phyloP scores from a whole-genome alignment of 2,888 invertebrate genomes.

The Gymnoscelis rufifasciata region DNA sequence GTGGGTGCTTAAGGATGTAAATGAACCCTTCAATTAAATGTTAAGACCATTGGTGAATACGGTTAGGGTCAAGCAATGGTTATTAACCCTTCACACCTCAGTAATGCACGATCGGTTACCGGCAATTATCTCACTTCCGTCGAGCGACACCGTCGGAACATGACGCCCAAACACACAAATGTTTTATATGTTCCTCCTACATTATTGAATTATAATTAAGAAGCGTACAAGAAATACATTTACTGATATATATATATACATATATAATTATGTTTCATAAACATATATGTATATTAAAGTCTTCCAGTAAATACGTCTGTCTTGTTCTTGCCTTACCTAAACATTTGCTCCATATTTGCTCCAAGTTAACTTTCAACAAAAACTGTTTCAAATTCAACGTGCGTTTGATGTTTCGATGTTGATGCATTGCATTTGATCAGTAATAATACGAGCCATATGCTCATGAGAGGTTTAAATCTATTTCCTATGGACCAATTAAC shows the following conservation, averaged over 20 bases:
- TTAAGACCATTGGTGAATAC: constrained; percentile 38
- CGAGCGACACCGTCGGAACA: constrained; percentile 38
- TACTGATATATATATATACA: no score
- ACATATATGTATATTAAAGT: no score
- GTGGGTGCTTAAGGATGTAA: constrained; percentile 24
- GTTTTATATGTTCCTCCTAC: constrained; percentile 17
- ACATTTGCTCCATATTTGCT: constrained; percentile 5
- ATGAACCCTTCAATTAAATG: constrained; percentile 27
- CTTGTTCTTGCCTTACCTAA: constrained; percentile 9
- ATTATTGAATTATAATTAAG: no score
- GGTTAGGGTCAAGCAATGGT: constrained; percentile 68
- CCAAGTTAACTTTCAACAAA: not conserved
- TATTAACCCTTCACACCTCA: constrained; percentile 75
- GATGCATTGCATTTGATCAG: constrained; percentile 14
- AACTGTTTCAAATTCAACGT: not conserved
- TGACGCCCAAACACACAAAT: constrained; percentile 44
- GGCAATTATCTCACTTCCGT: constrained; percentile 69
- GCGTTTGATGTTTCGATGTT: not conserved
- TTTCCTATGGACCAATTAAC: constrained; percentile 35
- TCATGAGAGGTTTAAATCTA: constrained; percentile 27
- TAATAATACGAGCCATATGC: constrained; percentile 27
- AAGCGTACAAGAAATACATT: no score
- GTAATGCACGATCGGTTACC: constrained; percentile 69
- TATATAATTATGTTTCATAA: no score
- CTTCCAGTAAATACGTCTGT: no score